Evolutionary conservation across 2,113 vertebrate genomes (phyloP).

Genomic region (Gymnocephalus cernua): DNA sequence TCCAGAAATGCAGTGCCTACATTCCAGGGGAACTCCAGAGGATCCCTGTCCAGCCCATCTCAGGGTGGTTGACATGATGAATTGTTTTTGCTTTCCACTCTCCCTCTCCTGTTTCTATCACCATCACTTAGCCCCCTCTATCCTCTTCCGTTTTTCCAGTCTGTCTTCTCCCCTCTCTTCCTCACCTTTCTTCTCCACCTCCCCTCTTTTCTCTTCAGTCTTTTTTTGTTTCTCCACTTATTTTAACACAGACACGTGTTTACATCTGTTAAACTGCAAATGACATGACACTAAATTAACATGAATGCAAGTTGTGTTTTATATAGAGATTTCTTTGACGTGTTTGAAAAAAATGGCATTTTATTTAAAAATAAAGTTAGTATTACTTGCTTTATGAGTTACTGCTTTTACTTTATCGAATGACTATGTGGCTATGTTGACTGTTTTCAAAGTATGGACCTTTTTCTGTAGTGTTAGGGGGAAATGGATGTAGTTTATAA

Average conservation of each 20-base stretch:
- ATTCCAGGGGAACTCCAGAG: not conserved
- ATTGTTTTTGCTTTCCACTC: not conserved
- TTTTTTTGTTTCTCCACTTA: not conserved
- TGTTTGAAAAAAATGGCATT: not conserved
- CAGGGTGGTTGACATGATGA: conserved; percentile 1
- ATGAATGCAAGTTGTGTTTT: not conserved
- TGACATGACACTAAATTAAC: not conserved
- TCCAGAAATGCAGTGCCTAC: not conserved
- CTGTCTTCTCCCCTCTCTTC: not conserved
- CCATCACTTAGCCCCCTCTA: not conserved
- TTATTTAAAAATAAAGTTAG: not conserved
- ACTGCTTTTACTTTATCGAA: not conserved
- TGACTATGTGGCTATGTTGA: not conserved
- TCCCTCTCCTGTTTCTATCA: not conserved
- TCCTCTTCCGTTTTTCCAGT: not conserved
- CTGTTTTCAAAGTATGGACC: not conserved
- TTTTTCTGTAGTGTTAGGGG: not conserved
- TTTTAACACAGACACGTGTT: not conserved
- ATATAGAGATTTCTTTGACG: not conserved
- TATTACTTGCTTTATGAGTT: too few relatives aligned
- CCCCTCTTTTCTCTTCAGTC: not conserved
- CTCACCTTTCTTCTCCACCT: not conserved
- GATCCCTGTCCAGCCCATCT: not conserved
- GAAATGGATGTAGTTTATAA: not conserved
- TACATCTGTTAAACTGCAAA: conserved; percentile 2